A percentile compares a stretch with the other conserved stretches of the same genome.
These are phyloP conservation scores for Noctua fimbriata DNA, from an alignment of 2,888 invertebrate genomes.

Conservation along the genomic window DNA sequence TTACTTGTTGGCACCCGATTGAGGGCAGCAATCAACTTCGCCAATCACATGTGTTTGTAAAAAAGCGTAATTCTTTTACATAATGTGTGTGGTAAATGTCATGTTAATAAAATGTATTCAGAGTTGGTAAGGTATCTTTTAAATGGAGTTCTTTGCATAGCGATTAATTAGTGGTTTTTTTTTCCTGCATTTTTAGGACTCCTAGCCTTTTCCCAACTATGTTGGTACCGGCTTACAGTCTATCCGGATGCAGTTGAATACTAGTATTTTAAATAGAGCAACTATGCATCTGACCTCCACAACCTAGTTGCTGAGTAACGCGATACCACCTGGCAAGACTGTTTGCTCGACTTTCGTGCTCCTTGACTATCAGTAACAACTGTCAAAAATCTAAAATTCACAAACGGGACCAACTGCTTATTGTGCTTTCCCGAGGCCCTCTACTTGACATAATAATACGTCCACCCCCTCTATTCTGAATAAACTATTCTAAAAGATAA, in stretches of 20 bases:
- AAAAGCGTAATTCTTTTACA: conserved; percentile 38
- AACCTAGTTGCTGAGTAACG: neutral
- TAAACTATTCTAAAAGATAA: neutral
- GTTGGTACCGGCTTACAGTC: neutral
- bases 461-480: neutral
- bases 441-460: neutral
- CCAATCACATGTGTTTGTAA: conserved; percentile 62
- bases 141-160: neutral
- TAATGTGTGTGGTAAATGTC: conserved; percentile 5
- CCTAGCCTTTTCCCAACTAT: neutral
- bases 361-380: neutral
- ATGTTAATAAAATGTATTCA: neutral
- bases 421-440: neutral
- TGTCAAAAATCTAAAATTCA: neutral
- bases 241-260: neutral
- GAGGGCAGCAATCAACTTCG: conserved; percentile 72
- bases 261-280: neutral
- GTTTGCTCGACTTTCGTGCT: neutral
- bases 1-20: conserved; percentile 78
- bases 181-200: neutral
- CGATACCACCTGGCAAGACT: neutral
- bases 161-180: neutral
- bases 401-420: neutral
- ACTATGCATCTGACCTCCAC: neutral
- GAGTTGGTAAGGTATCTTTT: neutral